Evolutionary conservation across 2,888 invertebrate species (phyloP).

Genomic region (Anoplius nigerrimus): DNA sequence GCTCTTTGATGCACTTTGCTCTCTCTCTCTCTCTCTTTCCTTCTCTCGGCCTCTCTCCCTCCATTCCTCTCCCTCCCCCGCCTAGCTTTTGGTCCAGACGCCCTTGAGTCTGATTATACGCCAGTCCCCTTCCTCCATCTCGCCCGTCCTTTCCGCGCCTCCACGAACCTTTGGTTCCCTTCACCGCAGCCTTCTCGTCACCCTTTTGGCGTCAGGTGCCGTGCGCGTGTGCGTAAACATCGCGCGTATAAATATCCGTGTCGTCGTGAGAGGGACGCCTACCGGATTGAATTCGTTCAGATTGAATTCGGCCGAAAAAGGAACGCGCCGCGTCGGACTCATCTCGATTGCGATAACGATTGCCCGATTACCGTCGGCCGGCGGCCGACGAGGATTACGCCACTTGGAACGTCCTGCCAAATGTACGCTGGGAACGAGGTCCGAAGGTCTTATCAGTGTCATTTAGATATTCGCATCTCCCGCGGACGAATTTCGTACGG

Average conservation of each 20-base stretch:
- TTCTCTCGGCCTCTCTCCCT: constrained; percentile 39
- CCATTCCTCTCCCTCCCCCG: too few species aligned
- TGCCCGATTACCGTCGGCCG: too few species aligned
- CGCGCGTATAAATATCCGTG: constrained; percentile 25
- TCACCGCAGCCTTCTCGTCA: constrained; percentile 42
- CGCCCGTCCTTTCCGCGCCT: constrained; percentile 29
- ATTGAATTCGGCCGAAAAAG: constrained; percentile 31
- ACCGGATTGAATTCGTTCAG: constrained; percentile 23
- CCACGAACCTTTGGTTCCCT: constrained; percentile 23
- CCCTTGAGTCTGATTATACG: constrained; percentile 15
- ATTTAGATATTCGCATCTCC: too few species aligned
- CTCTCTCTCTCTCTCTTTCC: constrained; percentile 42
- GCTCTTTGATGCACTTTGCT: constrained; percentile 59
- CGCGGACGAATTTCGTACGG: too few species aligned
- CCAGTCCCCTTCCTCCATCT: constrained; percentile 27
- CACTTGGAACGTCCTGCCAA: too few species aligned
- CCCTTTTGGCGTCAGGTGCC: constrained; percentile 50
- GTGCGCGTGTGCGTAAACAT: constrained; percentile 24
- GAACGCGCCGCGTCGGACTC: constrained; percentile 25
- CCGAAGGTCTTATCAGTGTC: too few species aligned
- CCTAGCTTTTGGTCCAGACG: constrained; percentile 65
- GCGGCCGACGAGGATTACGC: too few species aligned
- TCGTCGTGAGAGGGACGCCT: constrained; percentile 24
- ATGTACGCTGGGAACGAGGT: too few species aligned
- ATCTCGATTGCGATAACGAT: constrained; percentile 25